Base-by-base conservation (phyloP, 2,113 vertebrate genomes). In the Chaetops frenatus region DNA sequence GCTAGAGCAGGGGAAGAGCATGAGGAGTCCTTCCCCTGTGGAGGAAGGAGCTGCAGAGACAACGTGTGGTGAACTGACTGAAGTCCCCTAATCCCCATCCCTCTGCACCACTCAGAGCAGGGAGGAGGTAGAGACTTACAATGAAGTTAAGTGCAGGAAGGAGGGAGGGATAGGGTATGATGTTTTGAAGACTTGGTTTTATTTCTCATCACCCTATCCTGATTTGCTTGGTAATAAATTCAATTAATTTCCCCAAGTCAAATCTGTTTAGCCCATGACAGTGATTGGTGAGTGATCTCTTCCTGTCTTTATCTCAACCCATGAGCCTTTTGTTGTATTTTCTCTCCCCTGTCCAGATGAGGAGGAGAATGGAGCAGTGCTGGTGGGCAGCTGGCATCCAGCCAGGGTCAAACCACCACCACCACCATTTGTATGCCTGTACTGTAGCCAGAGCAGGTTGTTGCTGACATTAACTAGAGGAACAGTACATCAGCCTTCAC, bases 381-480 rank as follows among this genome's bases (percentile, higher is more conserved):
- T 22, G n/a, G 24, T 19, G 61, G 38, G 47, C 47, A 76, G 38
- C 47, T 82, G 70, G 40, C 61, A 89, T n/a, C 20, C 53, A 81
- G 53, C 24, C 69, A 60, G 38, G 53, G n/a, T 60, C 38, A 81
- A 81, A 74, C 44, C 38, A 73, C n/a, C 57, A 40, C 66, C 6
- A 21, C 6, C 57, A 76, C 25, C 40, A 67, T 42, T 9, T 33
- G 9, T 50, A 42, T 6, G 18, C 29, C 35, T 47, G 31, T 31
- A 47, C 21, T n/a, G 35, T 12, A 51, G 23, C 24, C 35, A 56
- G 29, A 88, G 36, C 11, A 90, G 56, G 66, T 40, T 51, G 70
- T 3, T 88, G 57, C 38, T 0, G 0, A 57, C 33, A 72, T 6
- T 8, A 72, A 29, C n/a, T n/a, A 64, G 48, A 24, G 29, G 42